These are phyloP conservation scores for Chesias legatella DNA, from an alignment of 2,888 invertebrate genomes.

Conservation along the genomic window DNA sequence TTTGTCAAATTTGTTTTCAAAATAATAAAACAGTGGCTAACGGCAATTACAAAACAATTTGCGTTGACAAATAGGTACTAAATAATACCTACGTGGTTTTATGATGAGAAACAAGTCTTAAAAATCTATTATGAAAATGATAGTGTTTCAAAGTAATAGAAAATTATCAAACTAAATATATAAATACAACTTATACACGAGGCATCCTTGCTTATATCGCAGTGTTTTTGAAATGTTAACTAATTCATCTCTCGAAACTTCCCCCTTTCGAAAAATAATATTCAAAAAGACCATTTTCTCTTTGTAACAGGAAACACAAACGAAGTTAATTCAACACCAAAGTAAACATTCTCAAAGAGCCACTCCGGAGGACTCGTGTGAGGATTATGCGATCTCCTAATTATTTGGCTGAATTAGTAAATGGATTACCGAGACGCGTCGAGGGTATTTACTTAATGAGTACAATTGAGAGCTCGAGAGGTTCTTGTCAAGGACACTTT, in stretches of 20 bases:
- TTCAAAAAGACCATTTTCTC: conserved; percentile 3
- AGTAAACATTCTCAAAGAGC: conserved; percentile 4
- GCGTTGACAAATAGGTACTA: too few species aligned
- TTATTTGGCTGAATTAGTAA: conserved; percentile 27
- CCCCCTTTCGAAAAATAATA: neutral
- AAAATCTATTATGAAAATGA: too few species aligned
- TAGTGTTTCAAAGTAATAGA: too few species aligned
- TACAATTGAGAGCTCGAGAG: conserved; percentile 6
- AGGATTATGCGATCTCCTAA: conserved; percentile 22
- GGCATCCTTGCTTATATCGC: too few species aligned
- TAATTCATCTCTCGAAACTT: too few species aligned
- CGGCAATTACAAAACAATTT: too few species aligned
- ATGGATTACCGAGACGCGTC: conserved; percentile 24
- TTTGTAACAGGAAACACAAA: conserved; percentile 17
- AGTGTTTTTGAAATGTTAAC: too few species aligned
- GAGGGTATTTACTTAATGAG: conserved; percentile 15
- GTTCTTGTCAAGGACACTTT: conserved; percentile 2
- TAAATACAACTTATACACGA: too few species aligned
- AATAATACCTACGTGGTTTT: too few species aligned
- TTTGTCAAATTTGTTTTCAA: neutral
- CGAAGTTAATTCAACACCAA: conserved; percentile 13
- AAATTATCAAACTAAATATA: too few species aligned
- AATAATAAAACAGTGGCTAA: too few species aligned
- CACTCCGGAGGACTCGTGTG: conserved; percentile 6
- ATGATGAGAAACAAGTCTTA: too few species aligned